phyloP scores from a whole-genome alignment of 2,888 invertebrate species.

The Crossocerus cetratus region DNA sequence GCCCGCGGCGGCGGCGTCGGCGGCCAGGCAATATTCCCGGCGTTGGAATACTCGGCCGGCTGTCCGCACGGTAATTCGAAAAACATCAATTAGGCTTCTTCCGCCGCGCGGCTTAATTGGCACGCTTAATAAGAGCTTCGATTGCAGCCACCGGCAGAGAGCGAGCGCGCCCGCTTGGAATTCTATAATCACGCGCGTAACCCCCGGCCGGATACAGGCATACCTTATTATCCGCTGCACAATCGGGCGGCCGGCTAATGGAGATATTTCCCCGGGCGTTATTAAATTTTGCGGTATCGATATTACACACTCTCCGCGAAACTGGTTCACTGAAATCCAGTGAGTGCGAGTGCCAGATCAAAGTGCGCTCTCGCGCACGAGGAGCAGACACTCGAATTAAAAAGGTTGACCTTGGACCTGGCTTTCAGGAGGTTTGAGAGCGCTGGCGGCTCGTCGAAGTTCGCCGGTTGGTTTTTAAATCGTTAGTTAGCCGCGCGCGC shows the following conservation, averaged over 20 bases:
- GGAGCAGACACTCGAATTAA: too few species aligned
- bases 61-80: neutral
- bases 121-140: slow-evolving; percentile 11
- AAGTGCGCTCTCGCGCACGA: too few species aligned
- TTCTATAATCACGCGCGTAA: slow-evolving; percentile 24
- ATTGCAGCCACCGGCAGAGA: neutral
- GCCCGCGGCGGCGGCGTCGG: neutral
- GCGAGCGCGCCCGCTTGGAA: neutral
- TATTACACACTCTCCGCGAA: slow-evolving; percentile 12
- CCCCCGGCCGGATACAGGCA: neutral
- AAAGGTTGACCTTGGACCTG: too few species aligned
- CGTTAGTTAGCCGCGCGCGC: too few species aligned
- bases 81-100: slow-evolving; percentile 10
- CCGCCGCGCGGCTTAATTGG: slow-evolving; percentile 8
- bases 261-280: slow-evolving; percentile 5
- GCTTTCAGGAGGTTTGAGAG: too few species aligned
- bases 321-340: too few species aligned
- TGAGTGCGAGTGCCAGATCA: too few species aligned
- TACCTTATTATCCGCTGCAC: neutral
- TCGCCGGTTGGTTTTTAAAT: too few species aligned
- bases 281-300: slow-evolving; percentile 24
- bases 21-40: slow-evolving; percentile 2
- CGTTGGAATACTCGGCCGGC: too few species aligned
- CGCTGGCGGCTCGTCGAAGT: too few species aligned
- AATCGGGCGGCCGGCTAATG: neutral